Evolutionary conservation across 2,888 invertebrate species (phyloP).

Genomic region (Boloria selene): DNA sequence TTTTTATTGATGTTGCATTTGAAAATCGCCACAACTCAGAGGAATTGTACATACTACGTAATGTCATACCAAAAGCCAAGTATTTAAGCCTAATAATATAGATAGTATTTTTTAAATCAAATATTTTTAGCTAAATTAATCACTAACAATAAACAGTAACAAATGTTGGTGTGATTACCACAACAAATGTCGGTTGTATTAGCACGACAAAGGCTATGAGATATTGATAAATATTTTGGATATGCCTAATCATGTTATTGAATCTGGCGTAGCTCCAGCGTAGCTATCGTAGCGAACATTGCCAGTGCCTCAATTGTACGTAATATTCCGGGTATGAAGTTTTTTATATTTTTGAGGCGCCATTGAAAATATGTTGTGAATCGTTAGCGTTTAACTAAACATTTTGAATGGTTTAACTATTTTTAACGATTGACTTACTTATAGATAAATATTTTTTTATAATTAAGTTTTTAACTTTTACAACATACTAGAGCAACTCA

Average conservation of each 20-base stretch:
- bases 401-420: neutral
- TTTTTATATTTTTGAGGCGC: conserved; percentile 37
- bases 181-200: conserved; percentile 25
- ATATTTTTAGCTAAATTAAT: neutral
- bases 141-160: neutral
- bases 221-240: conserved; percentile 46
- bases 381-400: conserved; percentile 14
- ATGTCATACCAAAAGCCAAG: no score
- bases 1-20: no score
- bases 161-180: conserved; percentile 10
- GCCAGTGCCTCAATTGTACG: conserved; percentile 48
- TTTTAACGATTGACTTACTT: neutral
- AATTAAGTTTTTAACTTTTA: no score
- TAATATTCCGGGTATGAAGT: conserved; percentile 36
- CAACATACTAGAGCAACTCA: no score
- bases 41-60: no score
- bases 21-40: no score
- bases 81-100: no score
- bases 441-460: neutral
- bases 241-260: conserved; percentile 53
- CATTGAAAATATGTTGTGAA: conserved; percentile 22
- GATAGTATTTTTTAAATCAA: no score
- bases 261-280: conserved; percentile 61
- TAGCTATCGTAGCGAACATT: conserved; percentile 53
- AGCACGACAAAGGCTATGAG: conserved; percentile 35